Evolutionary conservation across 2,113 vertebrate genomes (phyloP).

Genomic region (Austrofundulus limnaeus): DNA sequence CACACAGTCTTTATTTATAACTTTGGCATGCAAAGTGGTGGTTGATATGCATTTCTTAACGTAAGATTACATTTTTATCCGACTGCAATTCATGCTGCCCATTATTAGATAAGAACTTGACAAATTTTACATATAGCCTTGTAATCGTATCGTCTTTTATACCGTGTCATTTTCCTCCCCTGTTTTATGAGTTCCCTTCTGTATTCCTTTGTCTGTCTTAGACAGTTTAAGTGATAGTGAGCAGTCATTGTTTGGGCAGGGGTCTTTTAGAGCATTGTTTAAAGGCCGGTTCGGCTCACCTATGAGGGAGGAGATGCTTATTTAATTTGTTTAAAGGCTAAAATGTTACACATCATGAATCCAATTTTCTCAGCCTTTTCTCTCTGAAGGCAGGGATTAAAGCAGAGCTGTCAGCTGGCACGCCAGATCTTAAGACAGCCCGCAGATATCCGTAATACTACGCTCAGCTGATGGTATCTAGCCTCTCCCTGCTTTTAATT

Average conservation of each 20-base stretch:
- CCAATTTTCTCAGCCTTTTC: slow-evolving; percentile 75
- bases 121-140: slow-evolving; percentile 75
- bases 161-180: slow-evolving; percentile 36
- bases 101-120: slow-evolving; percentile 77
- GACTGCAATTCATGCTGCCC: slow-evolving; percentile 58
- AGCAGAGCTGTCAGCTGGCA: slow-evolving; percentile 74
- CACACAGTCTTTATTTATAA: too few relatives aligned
- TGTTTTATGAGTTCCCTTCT: slow-evolving; percentile 28
- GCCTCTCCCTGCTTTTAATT: slow-evolving; percentile 75
- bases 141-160: slow-evolving; percentile 76
- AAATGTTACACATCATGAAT: slow-evolving; percentile 79
- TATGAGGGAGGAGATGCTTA: slow-evolving; percentile 69
- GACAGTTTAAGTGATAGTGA: slow-evolving; percentile 71
- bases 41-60: slow-evolving; percentile 2
- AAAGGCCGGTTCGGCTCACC: slow-evolving; percentile 71
- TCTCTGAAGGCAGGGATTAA: slow-evolving; percentile 79
- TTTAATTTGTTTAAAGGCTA: slow-evolving; percentile 78
- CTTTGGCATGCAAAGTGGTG: too few relatives aligned
- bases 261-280: slow-evolving; percentile 70
- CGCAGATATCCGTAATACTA: slow-evolving; percentile 63
- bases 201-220: slow-evolving; percentile 38
- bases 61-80: slow-evolving; percentile 61
- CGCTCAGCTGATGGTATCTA: slow-evolving; percentile 70
- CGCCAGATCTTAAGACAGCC: slow-evolving; percentile 70
- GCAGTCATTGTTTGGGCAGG: slow-evolving; percentile 73